Conservation (phyloP, 2,888 invertebrate species). For the Drosophila nr. fundita region DNA sequence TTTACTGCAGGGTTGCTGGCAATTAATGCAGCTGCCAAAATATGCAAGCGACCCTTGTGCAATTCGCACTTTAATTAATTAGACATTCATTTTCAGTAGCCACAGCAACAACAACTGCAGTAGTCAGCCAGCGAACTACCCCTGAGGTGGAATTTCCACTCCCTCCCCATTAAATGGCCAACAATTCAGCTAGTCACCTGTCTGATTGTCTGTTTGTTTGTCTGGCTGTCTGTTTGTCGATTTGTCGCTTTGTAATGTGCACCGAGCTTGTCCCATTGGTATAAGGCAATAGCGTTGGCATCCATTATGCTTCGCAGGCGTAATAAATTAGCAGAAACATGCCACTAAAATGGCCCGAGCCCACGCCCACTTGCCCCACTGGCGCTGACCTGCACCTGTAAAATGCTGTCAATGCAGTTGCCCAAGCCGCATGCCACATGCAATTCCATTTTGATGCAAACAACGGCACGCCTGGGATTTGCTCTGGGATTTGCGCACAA, state of each 20-base stretch:
- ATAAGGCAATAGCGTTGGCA: slow-evolving; percentile 42
- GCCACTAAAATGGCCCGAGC: slow-evolving; percentile 71
- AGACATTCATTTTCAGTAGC: slow-evolving; percentile 74
- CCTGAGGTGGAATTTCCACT: slow-evolving; percentile 27
- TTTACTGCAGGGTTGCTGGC: slow-evolving; percentile 48
- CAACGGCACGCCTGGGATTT: slow-evolving; percentile 74
- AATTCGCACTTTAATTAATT: slow-evolving; percentile 80
- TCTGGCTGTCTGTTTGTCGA: slow-evolving; percentile 18
- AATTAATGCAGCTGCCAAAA: slow-evolving; percentile 69
- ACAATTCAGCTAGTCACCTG: slow-evolving; percentile 29
- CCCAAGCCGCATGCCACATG: slow-evolving; percentile 59
- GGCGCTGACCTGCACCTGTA: slow-evolving; percentile 56
- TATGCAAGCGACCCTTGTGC: slow-evolving; percentile 51
- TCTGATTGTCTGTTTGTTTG: slow-evolving; percentile 11
- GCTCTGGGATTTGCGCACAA: slow-evolving; percentile 74
- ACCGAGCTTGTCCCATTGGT: slow-evolving; percentile 61
- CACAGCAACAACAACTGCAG: slow-evolving; percentile 25
- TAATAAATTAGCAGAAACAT: slow-evolving; percentile 80
- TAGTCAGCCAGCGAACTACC: slow-evolving; percentile 29
- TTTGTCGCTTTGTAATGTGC: slow-evolving; percentile 55
- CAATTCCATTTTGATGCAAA: slow-evolving; percentile 59
- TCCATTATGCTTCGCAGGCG: slow-evolving; percentile 73
- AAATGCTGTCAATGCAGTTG: slow-evolving; percentile 77
- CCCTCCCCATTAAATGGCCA: not conserved
- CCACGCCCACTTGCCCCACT: slow-evolving; percentile 57